These are phyloP conservation scores for Crossaster papposus DNA, from an alignment of 53 echinoderm and acorn worm genomes.

Conservation along the genomic window DNA sequence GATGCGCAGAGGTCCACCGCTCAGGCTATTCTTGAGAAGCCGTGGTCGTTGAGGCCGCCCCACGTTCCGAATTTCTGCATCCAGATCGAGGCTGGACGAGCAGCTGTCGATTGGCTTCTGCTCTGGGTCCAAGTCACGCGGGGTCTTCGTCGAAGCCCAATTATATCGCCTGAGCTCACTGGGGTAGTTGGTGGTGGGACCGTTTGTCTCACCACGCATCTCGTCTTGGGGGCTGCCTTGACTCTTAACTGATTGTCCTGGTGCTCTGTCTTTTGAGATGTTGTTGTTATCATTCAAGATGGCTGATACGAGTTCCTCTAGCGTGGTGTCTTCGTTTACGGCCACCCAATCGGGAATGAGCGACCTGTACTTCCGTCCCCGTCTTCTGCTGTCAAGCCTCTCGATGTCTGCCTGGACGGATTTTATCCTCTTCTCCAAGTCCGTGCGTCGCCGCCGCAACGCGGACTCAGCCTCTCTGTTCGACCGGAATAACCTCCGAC, in stretches of 20 bases:
- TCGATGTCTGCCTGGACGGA: slow-evolving; percentile 25
- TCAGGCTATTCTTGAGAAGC: not conserved
- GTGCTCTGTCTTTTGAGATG: not conserved
- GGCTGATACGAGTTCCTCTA: slow-evolving; percentile 40
- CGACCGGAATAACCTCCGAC: slow-evolving; percentile 21
- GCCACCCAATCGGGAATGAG: slow-evolving; percentile 47
- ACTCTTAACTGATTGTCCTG: not conserved
- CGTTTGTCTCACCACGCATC: not conserved
- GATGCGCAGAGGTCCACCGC: not conserved
- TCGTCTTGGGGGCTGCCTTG: not conserved
- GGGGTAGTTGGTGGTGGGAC: not conserved
- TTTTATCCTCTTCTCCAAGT: slow-evolving; percentile 23
- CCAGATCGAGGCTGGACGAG: not conserved
- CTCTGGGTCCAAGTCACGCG: not conserved
- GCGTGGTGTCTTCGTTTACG: slow-evolving; percentile 26
- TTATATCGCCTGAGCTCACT: not conserved
- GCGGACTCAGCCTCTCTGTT: slow-evolving; percentile 14
- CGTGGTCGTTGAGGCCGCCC: not conserved
- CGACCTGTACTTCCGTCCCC: slow-evolving; percentile 49
- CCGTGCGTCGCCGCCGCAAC: slow-evolving; percentile 40
- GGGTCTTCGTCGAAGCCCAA: not conserved
- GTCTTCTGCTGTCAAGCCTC: slow-evolving; percentile 30
- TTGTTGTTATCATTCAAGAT: slow-evolving; percentile 2
- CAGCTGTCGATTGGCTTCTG: not conserved
- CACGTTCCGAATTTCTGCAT: not conserved